These are phyloP conservation scores for Pseudanteris insignis DNA, from an alignment of 2,888 invertebrate species.

Conservation along the genomic window DNA sequence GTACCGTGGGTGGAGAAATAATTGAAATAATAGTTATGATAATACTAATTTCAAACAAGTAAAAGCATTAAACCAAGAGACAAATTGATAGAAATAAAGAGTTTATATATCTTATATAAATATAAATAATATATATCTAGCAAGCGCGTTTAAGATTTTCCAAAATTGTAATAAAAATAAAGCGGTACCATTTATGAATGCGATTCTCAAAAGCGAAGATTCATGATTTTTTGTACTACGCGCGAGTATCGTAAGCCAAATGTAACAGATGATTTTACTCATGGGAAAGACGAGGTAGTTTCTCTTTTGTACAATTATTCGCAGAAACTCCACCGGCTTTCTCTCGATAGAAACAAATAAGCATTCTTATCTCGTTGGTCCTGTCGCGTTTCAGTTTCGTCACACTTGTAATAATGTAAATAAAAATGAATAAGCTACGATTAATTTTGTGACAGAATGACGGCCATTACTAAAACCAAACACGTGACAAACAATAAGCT, in stretches of 20 bases:
- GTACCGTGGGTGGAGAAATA: conserved; percentile 12
- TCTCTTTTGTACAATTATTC: conserved; percentile 43
- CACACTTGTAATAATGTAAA: conserved; percentile 41
- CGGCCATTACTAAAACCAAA: conserved; percentile 27
- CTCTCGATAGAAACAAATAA: conserved; percentile 10
- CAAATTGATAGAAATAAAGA: conserved; percentile 37
- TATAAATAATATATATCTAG: conserved; percentile 29
- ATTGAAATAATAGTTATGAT: conserved; percentile 8
- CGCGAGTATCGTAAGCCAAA: conserved; percentile 16
- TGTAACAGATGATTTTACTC: conserved; percentile 5
- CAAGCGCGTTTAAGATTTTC: conserved; percentile 27
- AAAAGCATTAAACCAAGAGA: conserved; percentile 16
- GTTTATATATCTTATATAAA: conserved; percentile 43
- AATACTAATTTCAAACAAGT: conserved; percentile 12
- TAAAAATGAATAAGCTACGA: conserved; percentile 26
- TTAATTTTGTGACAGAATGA: conserved; percentile 29
- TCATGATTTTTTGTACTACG: conserved; percentile 31
- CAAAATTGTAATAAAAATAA: conserved; percentile 39
- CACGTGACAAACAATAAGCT: conserved; percentile 22
- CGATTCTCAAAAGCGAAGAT: conserved; percentile 13
- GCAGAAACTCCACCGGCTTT: conserved; percentile 35
- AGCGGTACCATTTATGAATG: conserved; percentile 15
- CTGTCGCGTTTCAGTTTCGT: conserved; percentile 34
- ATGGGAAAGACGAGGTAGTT: conserved; percentile 31
- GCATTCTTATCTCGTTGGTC: conserved; percentile 26